A percentile compares a stretch with the other conserved stretches of the same genome.
phyloP scores from a whole-genome alignment of 2,113 vertebrate species.

The Pelobates fuscus region DNA sequence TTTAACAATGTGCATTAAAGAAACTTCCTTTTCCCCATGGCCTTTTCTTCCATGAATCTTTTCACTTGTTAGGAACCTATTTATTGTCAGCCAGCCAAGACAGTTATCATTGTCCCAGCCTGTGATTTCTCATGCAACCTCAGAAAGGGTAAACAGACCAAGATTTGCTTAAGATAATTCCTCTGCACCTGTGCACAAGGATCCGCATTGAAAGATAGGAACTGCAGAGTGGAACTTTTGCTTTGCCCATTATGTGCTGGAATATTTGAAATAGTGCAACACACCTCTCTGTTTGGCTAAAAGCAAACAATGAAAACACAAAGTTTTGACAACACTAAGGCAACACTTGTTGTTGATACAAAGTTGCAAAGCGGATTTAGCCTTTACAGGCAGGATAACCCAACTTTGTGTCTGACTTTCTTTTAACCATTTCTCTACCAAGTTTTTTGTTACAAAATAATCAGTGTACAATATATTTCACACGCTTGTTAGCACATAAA shows the following conservation, averaged over 20 bases:
- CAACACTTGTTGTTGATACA: constrained; percentile 37
- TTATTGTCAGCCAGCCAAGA: constrained; percentile 53
- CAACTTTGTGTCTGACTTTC: not conserved
- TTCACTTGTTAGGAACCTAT: constrained; percentile 42
- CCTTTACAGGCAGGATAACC: constrained; percentile 2
- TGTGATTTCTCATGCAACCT: constrained; percentile 46
- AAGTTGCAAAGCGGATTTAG: constrained; percentile 33
- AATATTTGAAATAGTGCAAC: constrained; percentile 42
- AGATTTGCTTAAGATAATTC: constrained; percentile 51
- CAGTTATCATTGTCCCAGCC: not conserved
- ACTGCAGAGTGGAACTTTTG: constrained; percentile 40
- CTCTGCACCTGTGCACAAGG: constrained; percentile 41
- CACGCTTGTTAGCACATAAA: too few species aligned
- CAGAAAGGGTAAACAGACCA: constrained; percentile 46
- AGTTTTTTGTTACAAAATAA: too few species aligned
- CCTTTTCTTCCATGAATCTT: constrained; percentile 32
- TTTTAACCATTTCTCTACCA: not conserved
- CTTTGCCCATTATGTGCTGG: constrained; percentile 23
- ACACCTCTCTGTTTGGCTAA: constrained; percentile 32
- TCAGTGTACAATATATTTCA: too few species aligned
- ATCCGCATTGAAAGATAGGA: constrained; percentile 31
- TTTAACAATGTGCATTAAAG: not conserved
- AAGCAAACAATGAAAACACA: constrained; percentile 42
- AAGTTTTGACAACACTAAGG: constrained; percentile 44
- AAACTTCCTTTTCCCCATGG: constrained; percentile 44